Evolutionary conservation across 2,113 vertebrate species (phyloP), one percentile per base, ranked within the genome.

Genomic region (Nettapus auritus): DNA sequence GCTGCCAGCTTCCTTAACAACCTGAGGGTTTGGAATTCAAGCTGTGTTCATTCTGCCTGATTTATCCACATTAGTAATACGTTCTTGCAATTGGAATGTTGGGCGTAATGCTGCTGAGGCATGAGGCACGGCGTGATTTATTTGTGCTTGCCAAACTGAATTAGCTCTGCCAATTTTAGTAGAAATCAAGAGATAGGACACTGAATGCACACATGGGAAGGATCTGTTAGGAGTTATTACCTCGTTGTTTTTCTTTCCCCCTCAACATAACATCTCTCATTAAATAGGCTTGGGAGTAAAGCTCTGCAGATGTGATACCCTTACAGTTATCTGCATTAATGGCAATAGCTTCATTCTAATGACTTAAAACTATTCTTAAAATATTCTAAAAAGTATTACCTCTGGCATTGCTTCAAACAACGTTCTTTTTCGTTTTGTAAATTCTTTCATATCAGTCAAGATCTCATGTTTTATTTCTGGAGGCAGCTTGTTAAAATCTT

Each of bases 401-500:
- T 99, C 98, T 59, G 99, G 99, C 94, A 99, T 99, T 88, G 97
- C 97, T 96, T 99, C 98, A 97, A 98, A 98, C 81, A 99, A 97
- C 1, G 99, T 99, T 73, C 99, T 98, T 29, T 98, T 98, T 92
- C 99, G 97, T 96, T 99, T 99, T 64, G 98, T 98, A 80, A 99
- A 98, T 94, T 99, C 99, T 84, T 99, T 99, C 98, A 99, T 98
- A 82, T 99, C 99, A 88, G 98, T 99, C 78, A 99, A 97, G 40
- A 99, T 99, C 94, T 99, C 99, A 5, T 99, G 99, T 93, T 99
- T 99, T 95, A 99, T 96, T 97, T 99, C 99, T 10, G 97, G 98
- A 70, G 99, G 99, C 48, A 99, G 95, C 64, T 96, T 97, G 68
- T 91, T 94, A 91, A 99, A 99, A 74, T 99, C 98, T 94, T 99